phyloP scores from a whole-genome alignment of 2,888 invertebrate species.

The Drosophila falleni region DNA sequence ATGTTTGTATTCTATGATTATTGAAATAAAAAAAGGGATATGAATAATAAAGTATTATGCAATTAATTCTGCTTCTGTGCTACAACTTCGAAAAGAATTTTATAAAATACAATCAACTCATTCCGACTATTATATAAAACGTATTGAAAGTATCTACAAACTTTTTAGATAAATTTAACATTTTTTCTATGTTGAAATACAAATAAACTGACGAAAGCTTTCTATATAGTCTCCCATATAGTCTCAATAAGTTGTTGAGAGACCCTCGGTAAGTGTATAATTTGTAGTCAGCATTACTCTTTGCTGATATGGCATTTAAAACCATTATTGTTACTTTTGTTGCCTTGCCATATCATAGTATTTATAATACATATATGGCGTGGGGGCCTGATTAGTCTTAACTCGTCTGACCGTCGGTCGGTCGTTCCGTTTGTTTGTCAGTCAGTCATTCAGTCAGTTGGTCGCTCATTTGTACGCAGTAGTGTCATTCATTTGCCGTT shows the following conservation, averaged over 20 bases:
- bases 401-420: slow-evolving; percentile 54
- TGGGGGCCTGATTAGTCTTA: slow-evolving; percentile 80
- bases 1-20: no score
- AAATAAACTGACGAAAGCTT: neutral
- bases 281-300: slow-evolving; percentile 76
- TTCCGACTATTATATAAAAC: no score
- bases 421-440: slow-evolving; percentile 25
- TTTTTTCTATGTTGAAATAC: neutral
- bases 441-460: slow-evolving; percentile 40
- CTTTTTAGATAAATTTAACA: neutral
- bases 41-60: neutral
- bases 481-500: slow-evolving; percentile 79
- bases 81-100: neutral
- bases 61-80: neutral
- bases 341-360: slow-evolving; percentile 58
- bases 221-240: neutral
- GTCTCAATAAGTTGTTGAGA: slow-evolving; percentile 5
- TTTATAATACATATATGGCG: slow-evolving; percentile 66
- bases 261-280: slow-evolving; percentile 55
- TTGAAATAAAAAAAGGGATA: no score
- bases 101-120: neutral
- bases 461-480: slow-evolving; percentile 69
- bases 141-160: no score
- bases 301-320: slow-evolving; percentile 81
- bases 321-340: slow-evolving; percentile 67